phyloP scores from a whole-genome alignment of 1,140 invertebrate genomes.

The Sogatella furcifera region DNA sequence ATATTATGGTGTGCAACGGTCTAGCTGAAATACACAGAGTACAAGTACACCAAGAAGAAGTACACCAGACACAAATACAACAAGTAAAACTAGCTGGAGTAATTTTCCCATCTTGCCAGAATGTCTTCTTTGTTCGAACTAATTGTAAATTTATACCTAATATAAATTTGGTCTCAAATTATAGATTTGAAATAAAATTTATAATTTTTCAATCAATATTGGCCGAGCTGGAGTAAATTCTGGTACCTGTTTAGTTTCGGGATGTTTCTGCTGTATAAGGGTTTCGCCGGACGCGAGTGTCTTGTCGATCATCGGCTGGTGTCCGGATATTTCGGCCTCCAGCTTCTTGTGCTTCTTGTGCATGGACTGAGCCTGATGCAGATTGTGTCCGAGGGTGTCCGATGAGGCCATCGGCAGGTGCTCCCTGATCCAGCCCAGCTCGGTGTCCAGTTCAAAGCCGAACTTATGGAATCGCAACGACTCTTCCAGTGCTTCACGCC shows the following conservation, averaged over 20 bases:
- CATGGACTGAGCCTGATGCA: slow-evolving; percentile 84
- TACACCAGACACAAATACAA: too few species aligned
- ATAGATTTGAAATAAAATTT: too few species aligned
- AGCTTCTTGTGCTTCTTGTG: slow-evolving; percentile 91
- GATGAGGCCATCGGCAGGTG: slow-evolving; percentile 70
- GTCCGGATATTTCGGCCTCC: slow-evolving; percentile 71
- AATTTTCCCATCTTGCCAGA: too few species aligned
- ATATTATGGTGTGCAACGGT: too few species aligned
- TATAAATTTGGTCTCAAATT: too few species aligned
- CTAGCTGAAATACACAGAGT: too few species aligned
- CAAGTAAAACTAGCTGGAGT: too few species aligned
- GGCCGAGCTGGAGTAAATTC: too few species aligned
- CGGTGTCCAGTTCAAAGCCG: slow-evolving; percentile 83
- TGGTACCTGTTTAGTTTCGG: slow-evolving; percentile 56
- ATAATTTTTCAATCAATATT: too few species aligned
- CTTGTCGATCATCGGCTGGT: slow-evolving; percentile 72
- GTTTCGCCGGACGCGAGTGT: slow-evolving; percentile 58
- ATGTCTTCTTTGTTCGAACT: too few species aligned
- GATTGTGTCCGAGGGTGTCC: slow-evolving; percentile 60
- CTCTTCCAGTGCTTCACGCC: slow-evolving; percentile 75
- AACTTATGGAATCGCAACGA: slow-evolving; percentile 84
- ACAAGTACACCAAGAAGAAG: too few species aligned
- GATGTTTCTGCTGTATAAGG: slow-evolving; percentile 61
- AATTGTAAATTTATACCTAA: too few species aligned
- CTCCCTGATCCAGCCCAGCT: slow-evolving; percentile 93